Evolutionary conservation across 2,888 invertebrate species (phyloP).

Genomic region (Tiphia femorata): DNA sequence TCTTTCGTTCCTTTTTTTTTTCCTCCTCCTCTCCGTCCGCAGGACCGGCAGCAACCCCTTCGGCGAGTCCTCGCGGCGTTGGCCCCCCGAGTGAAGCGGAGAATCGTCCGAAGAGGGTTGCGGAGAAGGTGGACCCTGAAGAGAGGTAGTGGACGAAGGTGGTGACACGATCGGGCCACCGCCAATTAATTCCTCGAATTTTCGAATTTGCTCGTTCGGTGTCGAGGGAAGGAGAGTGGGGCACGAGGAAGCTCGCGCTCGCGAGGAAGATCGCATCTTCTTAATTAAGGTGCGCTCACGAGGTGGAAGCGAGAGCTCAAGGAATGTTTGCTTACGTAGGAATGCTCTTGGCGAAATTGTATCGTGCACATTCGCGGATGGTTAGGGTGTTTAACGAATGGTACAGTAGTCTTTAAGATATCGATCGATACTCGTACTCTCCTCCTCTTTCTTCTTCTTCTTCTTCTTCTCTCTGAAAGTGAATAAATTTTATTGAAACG

Average conservation of each 20-base stretch:
- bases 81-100: slow-evolving; percentile 14
- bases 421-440: too few relatives aligned
- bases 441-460: background rate
- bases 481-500: too few relatives aligned
- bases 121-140: slow-evolving; percentile 1
- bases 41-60: slow-evolving; percentile 29
- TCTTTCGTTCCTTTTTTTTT: slow-evolving; percentile 41
- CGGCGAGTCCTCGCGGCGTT: slow-evolving; percentile 14
- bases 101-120: background rate
- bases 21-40: slow-evolving; percentile 18
- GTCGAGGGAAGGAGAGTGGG: background rate
- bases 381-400: too few relatives aligned
- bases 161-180: slow-evolving; percentile 33
- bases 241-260: background rate
- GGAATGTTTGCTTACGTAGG: too few relatives aligned
- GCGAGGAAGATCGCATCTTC: slow-evolving; percentile 3
- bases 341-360: too few relatives aligned
- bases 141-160: slow-evolving; percentile 9
- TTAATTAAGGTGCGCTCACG: too few relatives aligned
- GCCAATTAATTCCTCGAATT: slow-evolving; percentile 23
- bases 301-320: too few relatives aligned
- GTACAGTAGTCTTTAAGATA: too few relatives aligned
- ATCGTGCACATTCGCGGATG: too few relatives aligned
- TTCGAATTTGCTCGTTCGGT: background rate
- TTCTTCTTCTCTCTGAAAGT: background rate